Base-by-base conservation (phyloP, 2,888 invertebrate genomes). In the Ypsolopha sequella region DNA sequence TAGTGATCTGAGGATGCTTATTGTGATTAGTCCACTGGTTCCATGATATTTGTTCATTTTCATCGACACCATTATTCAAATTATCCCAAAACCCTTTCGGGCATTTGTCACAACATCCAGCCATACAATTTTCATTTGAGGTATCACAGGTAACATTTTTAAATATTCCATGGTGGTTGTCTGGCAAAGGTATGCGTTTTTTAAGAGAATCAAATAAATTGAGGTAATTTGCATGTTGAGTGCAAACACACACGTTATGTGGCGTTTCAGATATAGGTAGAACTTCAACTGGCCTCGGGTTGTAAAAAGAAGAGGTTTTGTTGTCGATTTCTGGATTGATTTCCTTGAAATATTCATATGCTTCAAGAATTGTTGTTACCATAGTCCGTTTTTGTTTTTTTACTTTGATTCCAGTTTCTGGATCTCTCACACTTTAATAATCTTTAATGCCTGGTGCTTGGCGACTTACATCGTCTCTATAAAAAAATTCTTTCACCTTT, bases 331-430 rank as follows among this genome's bases (percentile, higher is more conserved):
- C 45, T n/a, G 45, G 51, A 36, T 51, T 44, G 14, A 51, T 24
- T 9, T 44, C 24, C 51, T 51, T 51, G 38, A 51, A 51, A 9
- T 51, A 51, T 13, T 11, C 45, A 33, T 34, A 41, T 7, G 50
- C 38, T 51, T 51, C 51, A 45, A 14, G 13, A 51, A 51, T 45
- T 10, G 51, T 51, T 36, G 38, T 36, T 36, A 51, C n/a, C 51
- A 51, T 51, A 45, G 36, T 36, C 24, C 51, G 44, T 51, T 45
- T 51, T n/a, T 51, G 51, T 38, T 51, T 51, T 50, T 41, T 50
- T 13, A 43, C 41, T 35, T 50, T 50, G 34, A 24, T 8, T 1
- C 24, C 36, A 11, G 8, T 48, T 7, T 7, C 24, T 7, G 36
- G 47, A 34, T 47, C 47, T 48, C 11, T 48, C 6, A 48, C 34